Base-by-base conservation (phyloP, 2,797 vertebrate species). In the Diplodus puntazzo region DNA sequence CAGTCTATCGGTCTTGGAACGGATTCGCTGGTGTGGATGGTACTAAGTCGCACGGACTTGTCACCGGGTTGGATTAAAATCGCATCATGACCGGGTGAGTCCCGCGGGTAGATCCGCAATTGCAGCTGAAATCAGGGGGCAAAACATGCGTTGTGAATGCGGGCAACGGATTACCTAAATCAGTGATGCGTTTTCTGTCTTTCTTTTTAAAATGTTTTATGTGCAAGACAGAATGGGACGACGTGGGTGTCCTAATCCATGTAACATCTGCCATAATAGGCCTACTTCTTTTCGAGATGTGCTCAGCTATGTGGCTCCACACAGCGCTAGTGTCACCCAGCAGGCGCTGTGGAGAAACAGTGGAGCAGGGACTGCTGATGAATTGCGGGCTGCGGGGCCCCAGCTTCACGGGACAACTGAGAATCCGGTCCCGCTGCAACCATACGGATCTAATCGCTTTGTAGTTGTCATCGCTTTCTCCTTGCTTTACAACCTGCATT, bases 1-100 rank as follows among this genome's bases (percentile, higher is more conserved):
- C 61, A 7, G 30, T 27, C 27, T 1, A 13, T 57, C 55, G 16
- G 73, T 65, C 10, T 62, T 27, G 13, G 61, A 71, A 34, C 49
- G 45, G 27, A 23, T 59, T 23, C 12, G 55, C 13, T n/a, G 39
- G 18, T 54, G 61, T 83, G 86, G 81, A 76, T 84, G 61, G n/a
- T 83, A 81, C 58, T 0, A 76, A 80, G 61, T 10, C 27, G 59
- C 42, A 77, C 82, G 57, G 71, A 73, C 69, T 69, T 57, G 64
- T 21, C 63, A 52, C 55, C 46, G 59, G 78, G 69, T 75, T 48
- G 23, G 77, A 9, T 75, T 34, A 34, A 34, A 34, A 34, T 73
- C 59, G 71, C 86, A 83, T 59, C 72, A 73, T 77, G 63, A 17
- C 60, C 57, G 63, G 82, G 84, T 89, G 63, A 89, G 84, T 84